Base-by-base conservation (phyloP, 2,888 invertebrate species). In the Diarsia brunnea region DNA sequence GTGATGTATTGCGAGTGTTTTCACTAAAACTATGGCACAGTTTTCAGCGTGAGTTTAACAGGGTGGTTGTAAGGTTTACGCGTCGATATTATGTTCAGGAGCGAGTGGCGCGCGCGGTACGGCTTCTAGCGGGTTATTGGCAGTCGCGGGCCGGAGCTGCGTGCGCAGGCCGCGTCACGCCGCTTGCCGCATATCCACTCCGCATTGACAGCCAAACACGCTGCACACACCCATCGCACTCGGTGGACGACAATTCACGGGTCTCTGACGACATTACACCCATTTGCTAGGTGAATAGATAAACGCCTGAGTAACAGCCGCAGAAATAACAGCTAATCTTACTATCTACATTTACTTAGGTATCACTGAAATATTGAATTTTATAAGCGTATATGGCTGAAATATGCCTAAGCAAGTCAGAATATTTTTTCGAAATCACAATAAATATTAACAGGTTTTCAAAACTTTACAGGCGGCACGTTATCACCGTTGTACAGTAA, bases 101-200 rank as follows among this genome's bases (percentile, higher is more conserved):
- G 87, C 88, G 87, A 85, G 88, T 87, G 92, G 92, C 93, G 94
- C 94, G 94, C 92, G 93, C 90, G 93, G 90, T 90, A 86, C 90
- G 90, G 87, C 89, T 91, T 86, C 90, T 91, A 88, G 90, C 89
- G 92, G 89, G 90, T 84, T 93, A 95, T 94, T 94, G 94, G 95
- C 92, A 89, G 86, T 86, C 73, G 90, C 84, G 84, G 79, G 85
- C 88, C 89, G 89, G 85, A 88, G 86, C 81, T 92, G 93, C 93
- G 93, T 91, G 94, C 94, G 93, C 93, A 92, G 76, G 79, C 88
- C 91, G 84, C 86, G 87, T 85, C 85, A 84, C 85, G 79, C 74
- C 86, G 86, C 84, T 81, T 87, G 87, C 89, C 88, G 90, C 90
- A 88, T 83, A 86, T 85, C 77, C 81, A 86, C 84, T 69, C 88